These are phyloP conservation scores for Istiophorus platypterus DNA, from an alignment of 2,113 vertebrate species.

Conservation along the genomic window DNA sequence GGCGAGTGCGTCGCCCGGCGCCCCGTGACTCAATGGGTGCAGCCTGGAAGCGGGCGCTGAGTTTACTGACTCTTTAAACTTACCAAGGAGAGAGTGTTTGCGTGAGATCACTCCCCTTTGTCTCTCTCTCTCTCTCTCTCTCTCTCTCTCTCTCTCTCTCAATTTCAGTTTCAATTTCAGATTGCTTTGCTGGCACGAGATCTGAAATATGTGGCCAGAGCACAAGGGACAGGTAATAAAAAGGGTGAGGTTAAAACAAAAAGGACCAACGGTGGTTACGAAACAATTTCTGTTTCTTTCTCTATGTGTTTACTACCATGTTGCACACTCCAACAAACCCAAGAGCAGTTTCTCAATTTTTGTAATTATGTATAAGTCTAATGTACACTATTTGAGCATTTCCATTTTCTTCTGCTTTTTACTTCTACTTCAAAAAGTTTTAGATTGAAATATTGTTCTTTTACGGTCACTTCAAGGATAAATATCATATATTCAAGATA, in stretches of 20 bases:
- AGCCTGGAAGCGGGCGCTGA: constrained; percentile 35
- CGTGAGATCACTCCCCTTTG: neutral
- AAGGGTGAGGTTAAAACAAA: neutral
- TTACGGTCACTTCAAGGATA: neutral
- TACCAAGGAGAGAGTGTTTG: neutral
- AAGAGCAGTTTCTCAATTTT: neutral
- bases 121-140: constrained; percentile 4
- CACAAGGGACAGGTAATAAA: neutral
- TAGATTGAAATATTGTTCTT: neutral
- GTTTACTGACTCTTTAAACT: constrained; percentile 53
- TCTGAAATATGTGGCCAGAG: neutral
- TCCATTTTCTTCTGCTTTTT: neutral
- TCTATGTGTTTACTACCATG: neutral
- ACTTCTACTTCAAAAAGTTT: neutral
- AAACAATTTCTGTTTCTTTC: neutral
- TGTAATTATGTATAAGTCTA: neutral
- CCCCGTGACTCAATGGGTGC: constrained; percentile 22
- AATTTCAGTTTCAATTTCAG: constrained; percentile 1
- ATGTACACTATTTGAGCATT: neutral
- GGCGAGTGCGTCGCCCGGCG: constrained; percentile 10
- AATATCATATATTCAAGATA: neutral
- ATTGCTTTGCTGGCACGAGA: neutral
- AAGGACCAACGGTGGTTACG: neutral
- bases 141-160: constrained; percentile 13
- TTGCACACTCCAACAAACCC: too few species aligned